phyloP scores from a whole-genome alignment of 2,888 invertebrate genomes.

The Crematogaster levior region DNA sequence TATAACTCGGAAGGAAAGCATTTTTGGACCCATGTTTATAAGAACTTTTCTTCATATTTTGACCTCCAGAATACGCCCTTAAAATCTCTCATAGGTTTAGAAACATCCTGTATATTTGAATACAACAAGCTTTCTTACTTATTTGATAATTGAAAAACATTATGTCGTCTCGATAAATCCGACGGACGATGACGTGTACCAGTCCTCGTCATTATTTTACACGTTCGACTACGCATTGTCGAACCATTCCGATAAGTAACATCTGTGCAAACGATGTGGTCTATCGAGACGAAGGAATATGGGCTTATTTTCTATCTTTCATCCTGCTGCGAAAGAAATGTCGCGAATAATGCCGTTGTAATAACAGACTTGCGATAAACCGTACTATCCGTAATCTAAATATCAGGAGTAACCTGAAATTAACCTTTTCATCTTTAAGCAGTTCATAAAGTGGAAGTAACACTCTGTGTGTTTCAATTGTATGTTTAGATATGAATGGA shows the following conservation, averaged over 20 bases:
- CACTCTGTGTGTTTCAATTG: neutral
- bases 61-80: no score
- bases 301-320: neutral
- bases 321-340: neutral
- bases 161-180: neutral
- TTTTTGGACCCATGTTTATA: no score
- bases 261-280: neutral
- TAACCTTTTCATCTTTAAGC: neutral
- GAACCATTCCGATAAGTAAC: neutral
- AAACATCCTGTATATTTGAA: no score
- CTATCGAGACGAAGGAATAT: neutral
- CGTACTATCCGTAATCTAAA: neutral
- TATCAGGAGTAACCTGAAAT: constrained; percentile 8
- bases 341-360: neutral
- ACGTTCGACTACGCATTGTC: neutral
- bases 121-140: no score
- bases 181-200: neutral
- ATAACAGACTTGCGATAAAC: neutral
- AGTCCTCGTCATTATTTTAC: neutral
- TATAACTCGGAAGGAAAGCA: no score
- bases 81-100: no score
- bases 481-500: neutral
- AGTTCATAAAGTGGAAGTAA: neutral
- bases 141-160: constrained; percentile 29
- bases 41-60: no score